A percentile compares a stretch with the other conserved stretches of the same genome.
Evolutionary conservation across 1,140 invertebrate genomes (phyloP).

Genomic region (Littorina saxatilis): DNA sequence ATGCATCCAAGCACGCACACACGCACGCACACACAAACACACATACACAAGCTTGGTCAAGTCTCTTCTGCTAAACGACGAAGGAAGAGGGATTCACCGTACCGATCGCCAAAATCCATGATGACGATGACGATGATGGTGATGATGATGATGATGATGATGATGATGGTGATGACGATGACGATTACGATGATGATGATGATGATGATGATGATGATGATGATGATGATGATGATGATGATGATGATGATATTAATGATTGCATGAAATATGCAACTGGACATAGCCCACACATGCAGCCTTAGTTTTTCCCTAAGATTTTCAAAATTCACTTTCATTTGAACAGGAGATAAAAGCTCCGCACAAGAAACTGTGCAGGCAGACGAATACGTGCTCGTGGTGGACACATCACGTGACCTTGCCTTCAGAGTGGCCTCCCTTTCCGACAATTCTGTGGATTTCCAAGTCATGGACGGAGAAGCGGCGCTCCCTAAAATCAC

Average conservation of each 20-base stretch:
- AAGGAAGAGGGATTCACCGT: neutral
- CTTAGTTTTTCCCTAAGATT: neutral
- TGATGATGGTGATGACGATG: no score
- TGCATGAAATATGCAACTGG: neutral
- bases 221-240: conserved; percentile 10
- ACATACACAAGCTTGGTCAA: neutral
- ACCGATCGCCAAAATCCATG: no score
- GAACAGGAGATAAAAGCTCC: neutral
- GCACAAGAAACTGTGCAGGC: neutral
- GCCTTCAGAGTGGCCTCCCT: neutral
- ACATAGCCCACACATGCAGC: neutral
- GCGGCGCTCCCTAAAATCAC: neutral
- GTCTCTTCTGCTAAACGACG: neutral
- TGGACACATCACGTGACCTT: neutral
- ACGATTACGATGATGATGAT: no score
- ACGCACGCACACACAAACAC: no score
- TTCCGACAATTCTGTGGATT: neutral
- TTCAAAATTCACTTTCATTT: neutral
- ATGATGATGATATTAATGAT: neutral
- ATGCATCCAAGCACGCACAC: no score
- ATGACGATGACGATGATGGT: conserved; percentile 5
- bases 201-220: conserved; percentile 10
- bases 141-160: conserved; percentile 12
- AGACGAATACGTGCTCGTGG: neutral
- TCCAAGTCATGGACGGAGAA: neutral